Evolutionary conservation across 2,797 vertebrate species (phyloP), one percentile per base, ranked within the genome.

Genomic region (Diplodus puntazzo): DNA sequence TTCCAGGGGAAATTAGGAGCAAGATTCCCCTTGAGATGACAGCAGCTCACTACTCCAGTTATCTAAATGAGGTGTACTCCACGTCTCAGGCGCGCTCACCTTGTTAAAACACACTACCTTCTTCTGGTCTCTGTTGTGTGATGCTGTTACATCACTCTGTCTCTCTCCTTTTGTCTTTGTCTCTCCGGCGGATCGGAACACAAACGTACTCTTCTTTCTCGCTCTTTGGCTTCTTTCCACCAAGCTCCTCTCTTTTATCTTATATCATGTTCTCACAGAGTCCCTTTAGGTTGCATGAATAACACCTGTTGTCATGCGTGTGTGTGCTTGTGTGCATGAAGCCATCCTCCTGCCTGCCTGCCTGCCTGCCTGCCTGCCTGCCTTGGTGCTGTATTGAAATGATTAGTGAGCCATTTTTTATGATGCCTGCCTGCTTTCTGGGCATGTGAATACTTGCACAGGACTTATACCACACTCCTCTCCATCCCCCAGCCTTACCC

Each of bases 1-100:
- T 97, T 97, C 92, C 90, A 96, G 95, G 96, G 95, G 96, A 97
- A 98, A 97, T 97, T 96, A 97, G 94, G 95, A 95, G 95, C 96
- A 96, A 96, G 94, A 96, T 96, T 92, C 95, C 96, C 96, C 96
- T 94, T 87, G 96, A 97, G 96, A 98, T 93, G 95, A 95, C 94
- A 94, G 94, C 90, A 70, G 80, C 88, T 89, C 83, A 75, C 96
- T 96, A 92, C 93, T 91, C 87, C 93, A 85, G 95, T 96, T 95
- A 96, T 95, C 94, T 95, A 95, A 96, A 95, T 89, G 92, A 95
- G 95, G 95, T 88, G 88, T 89, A 25, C 87, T 94, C 95, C 92
- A 91, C 93, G 90, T 92, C 89, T 89, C 79, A 53, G 70, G 60
- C 76, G 64, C 25, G 25, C 82, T 87, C 83, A 83, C 85, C 83